phyloP scores from a whole-genome alignment of 1,140 invertebrate species.

The Teleogryllus occipitalis region DNA sequence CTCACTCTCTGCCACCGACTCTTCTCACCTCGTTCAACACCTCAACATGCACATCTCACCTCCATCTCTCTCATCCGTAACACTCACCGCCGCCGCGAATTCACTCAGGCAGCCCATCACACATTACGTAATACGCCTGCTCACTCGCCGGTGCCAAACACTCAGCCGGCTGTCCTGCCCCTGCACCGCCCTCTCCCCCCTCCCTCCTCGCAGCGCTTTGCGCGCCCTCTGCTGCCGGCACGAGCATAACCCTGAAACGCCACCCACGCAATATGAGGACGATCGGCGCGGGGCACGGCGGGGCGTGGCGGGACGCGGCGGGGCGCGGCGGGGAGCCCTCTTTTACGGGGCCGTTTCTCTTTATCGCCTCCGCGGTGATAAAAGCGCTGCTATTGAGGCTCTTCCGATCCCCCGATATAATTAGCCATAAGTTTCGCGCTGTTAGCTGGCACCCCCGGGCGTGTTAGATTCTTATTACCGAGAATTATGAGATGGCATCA shows the following conservation, averaged over 20 bases:
- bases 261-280: not conserved
- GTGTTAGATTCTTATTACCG: not conserved
- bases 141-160: not conserved
- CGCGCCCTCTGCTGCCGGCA: not conserved
- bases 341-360: not conserved
- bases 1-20: not conserved
- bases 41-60: not conserved
- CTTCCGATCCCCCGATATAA: not conserved
- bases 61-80: not conserved
- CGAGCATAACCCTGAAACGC: not conserved
- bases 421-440: slow-evolving; percentile 3
- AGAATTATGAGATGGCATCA: not conserved
- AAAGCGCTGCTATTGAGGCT: not conserved
- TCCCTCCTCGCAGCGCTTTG: not conserved
- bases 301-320: too few species aligned
- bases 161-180: not conserved
- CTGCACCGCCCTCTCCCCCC: not conserved
- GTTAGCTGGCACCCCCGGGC: not conserved
- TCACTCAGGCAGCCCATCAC: too few species aligned
- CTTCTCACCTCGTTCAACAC: not conserved
- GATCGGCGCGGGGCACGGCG: not conserved
- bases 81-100: too few species aligned
- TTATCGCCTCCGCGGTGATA: not conserved
- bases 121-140: too few species aligned
- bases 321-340: too few species aligned